Base-by-base conservation (phyloP, 2,888 invertebrate species). In the Autographa pulchrina region DNA sequence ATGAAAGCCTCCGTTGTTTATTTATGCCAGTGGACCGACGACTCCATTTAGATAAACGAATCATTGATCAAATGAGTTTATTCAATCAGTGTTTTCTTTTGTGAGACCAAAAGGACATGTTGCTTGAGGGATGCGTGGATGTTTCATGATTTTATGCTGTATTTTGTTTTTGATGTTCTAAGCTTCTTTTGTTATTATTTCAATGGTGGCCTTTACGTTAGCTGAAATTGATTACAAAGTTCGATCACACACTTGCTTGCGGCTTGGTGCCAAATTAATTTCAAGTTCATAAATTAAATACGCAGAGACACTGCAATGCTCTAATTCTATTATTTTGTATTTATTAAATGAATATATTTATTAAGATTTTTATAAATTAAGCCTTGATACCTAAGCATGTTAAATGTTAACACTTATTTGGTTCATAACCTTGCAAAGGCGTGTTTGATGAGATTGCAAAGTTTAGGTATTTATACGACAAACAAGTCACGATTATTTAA, bases 1-100 rank as follows among this genome's bases (percentile, higher is more conserved):
- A 76, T 70, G 66, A 70, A 84, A 82, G 74, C 70, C 71, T 25
- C 62, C 65, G 61, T 75, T 68, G 74, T 72, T 77, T 79, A 77
- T 82, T 76, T 73, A 75, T 70, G 66, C 70, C 66, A 72, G 61
- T 72, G 70, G 74, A 70, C 56, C 32, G 38, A 14, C 68, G 32
- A 82, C 65, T 77, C 72, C 65, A 77, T 75, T 75, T 66, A 75
- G 58, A 13, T 56, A 56, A 48, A 73, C 62, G n/a, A 66, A 68
- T 60, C 65, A 63, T 38, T 38, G 20, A 63, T 41, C 65, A n/a
- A 18, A 31, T 54, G 43, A 16, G 14, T 58, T 16, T 56, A 31
- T 35, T 56, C 38, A 54, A 54, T 5, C 5, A 11, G 18, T 25
- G 2, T 56, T 56, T 56, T 56, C 13, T 20, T 48, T 56, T 25